Conservation (phyloP, 2,113 vertebrate genomes). For the Rhegmatorhina hoffmannsi region DNA sequence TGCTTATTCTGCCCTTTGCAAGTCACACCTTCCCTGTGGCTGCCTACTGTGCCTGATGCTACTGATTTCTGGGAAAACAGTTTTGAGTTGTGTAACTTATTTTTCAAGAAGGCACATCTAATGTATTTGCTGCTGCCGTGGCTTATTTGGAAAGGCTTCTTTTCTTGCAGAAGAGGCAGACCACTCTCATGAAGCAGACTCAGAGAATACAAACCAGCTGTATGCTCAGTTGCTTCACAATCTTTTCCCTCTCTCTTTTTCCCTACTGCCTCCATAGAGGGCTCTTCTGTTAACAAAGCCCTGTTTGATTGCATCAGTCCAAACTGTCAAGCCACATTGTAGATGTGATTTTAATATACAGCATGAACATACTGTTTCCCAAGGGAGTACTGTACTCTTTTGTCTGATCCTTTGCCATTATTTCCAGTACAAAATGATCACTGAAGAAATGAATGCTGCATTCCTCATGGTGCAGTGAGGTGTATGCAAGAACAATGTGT, state of each 20-base stretch:
- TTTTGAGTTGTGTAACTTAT: background rate
- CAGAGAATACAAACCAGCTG: background rate
- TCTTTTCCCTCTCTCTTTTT: background rate
- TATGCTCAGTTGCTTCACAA: background rate
- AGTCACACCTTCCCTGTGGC: background rate
- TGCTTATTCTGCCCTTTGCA: background rate
- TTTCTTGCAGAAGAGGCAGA: background rate
- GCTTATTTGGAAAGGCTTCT: background rate
- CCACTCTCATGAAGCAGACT: background rate
- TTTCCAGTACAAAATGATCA: background rate
- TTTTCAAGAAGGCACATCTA: background rate
- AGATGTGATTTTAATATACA: slow-evolving; percentile 4
- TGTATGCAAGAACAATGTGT: background rate
- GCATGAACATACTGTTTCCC: background rate
- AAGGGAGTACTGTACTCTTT: background rate
- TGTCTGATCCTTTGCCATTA: slow-evolving; percentile 19
- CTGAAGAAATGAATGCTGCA: background rate
- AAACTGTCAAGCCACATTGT: background rate
- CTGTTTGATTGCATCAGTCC: background rate
- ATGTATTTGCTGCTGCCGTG: background rate
- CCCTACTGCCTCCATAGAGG: background rate
- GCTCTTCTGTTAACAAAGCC: background rate
- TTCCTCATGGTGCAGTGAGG: background rate
- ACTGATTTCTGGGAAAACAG: background rate
- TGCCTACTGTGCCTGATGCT: background rate